phyloP scores from a whole-genome alignment of 1,140 invertebrate genomes.

The Caenorhabditis inopinata region DNA sequence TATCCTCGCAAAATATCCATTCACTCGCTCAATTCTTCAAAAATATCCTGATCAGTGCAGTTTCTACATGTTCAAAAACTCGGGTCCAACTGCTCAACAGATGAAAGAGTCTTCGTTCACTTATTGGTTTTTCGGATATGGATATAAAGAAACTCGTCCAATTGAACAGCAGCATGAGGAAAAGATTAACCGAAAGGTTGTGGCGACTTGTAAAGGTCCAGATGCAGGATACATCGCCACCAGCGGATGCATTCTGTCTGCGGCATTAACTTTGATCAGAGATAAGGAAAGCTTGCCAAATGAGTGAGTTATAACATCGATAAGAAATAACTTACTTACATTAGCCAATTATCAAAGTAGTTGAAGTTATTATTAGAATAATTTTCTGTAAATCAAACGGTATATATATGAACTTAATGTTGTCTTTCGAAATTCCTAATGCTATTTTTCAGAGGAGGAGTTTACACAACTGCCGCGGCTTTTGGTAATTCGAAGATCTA shows the following conservation, averaged over 20 bases:
- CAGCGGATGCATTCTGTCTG: slow-evolving; percentile 74
- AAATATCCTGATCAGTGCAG: slow-evolving; percentile 59
- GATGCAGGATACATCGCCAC: slow-evolving; percentile 82
- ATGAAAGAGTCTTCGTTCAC: slow-evolving; percentile 58
- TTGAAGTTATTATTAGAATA: too few species aligned
- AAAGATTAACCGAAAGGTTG: slow-evolving; percentile 73
- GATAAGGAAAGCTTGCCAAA: slow-evolving; percentile 77
- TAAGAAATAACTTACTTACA: too few species aligned
- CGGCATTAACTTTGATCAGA: slow-evolving; percentile 76
- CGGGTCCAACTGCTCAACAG: slow-evolving; percentile 60
- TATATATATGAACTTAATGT: too few species aligned
- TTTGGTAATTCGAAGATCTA: slow-evolving; percentile 63
- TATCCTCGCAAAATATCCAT: slow-evolving; percentile 73
- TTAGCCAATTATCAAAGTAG: too few species aligned
- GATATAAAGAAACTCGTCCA: slow-evolving; percentile 75
- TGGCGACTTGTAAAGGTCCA: slow-evolving; percentile 71
- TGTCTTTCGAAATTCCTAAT: too few species aligned
- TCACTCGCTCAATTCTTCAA: slow-evolving; percentile 58
- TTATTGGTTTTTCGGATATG: slow-evolving; percentile 71
- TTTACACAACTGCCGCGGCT: slow-evolving; percentile 62
- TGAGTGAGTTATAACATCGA: slow-evolving; percentile 69
- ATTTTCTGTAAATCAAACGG: too few species aligned
- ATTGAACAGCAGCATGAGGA: slow-evolving; percentile 72
- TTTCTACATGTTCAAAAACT: slow-evolving; percentile 58
- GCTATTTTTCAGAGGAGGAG: slow-evolving; percentile 60